phyloP scores from a whole-genome alignment of 2,888 invertebrate genomes.

The Myopa tessellatipennis region DNA sequence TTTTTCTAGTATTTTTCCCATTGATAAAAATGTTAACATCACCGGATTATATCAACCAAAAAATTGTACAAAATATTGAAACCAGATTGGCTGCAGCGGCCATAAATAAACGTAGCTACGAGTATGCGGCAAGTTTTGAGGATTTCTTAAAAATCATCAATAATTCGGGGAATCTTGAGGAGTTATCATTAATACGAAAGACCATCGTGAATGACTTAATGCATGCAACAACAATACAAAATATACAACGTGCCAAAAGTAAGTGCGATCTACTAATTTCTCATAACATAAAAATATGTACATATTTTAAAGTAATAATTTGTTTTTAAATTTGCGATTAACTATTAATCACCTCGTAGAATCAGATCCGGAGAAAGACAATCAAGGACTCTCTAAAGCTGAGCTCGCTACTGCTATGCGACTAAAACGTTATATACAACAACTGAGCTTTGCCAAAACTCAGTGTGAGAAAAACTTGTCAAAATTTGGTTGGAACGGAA shows the following conservation, averaged over 20 bases:
- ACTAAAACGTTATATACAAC: slow-evolving; percentile 84
- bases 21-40: slow-evolving; percentile 86
- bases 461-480: slow-evolving; percentile 83
- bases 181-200: slow-evolving; percentile 83
- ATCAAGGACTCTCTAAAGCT: slow-evolving; percentile 74
- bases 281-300: neutral
- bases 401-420: slow-evolving; percentile 85
- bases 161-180: slow-evolving; percentile 82
- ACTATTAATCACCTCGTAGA: slow-evolving; percentile 44
- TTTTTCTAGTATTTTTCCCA: slow-evolving; percentile 74
- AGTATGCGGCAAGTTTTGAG: slow-evolving; percentile 90
- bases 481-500: slow-evolving; percentile 82
- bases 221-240: slow-evolving; percentile 92
- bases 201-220: slow-evolving; percentile 92
- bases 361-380: slow-evolving; percentile 66
- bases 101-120: slow-evolving; percentile 84
- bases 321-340: neutral
- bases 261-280: slow-evolving; percentile 2
- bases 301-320: neutral
- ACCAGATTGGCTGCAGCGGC: slow-evolving; percentile 82
- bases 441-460: slow-evolving; percentile 82
- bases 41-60: slow-evolving; percentile 91
- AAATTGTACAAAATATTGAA: slow-evolving; percentile 84
- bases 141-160: slow-evolving; percentile 88
- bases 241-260: slow-evolving; percentile 87